Percentiles rank a stretch among this genome's conserved stretches.
Conservation (phyloP, 2,888 invertebrate species). For the Polydrusus pterygomalis region DNA sequence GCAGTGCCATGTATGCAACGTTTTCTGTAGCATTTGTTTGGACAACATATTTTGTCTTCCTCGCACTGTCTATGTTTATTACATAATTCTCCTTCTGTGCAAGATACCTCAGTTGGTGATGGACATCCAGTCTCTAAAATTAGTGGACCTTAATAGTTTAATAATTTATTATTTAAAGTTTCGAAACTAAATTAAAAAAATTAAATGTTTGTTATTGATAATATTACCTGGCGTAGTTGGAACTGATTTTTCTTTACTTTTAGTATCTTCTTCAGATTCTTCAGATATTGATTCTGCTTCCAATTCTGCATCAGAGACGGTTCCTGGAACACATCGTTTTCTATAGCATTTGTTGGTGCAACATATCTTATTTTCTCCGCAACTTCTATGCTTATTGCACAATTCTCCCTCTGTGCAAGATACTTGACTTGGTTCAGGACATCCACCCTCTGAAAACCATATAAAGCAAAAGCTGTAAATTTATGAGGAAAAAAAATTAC, state of each 20-base stretch:
- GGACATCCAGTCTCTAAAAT: constrained; percentile 53
- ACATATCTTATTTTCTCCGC: constrained; percentile 54
- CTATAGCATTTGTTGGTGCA: constrained; percentile 56
- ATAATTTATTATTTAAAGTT: neutral
- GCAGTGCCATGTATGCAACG: constrained; percentile 51
- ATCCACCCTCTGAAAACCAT: constrained; percentile 47
- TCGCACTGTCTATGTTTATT: constrained; percentile 53
- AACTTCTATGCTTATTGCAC: constrained; percentile 50
- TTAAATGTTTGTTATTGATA: neutral
- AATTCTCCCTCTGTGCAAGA: constrained; percentile 51
- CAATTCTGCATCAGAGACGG: constrained; percentile 45
- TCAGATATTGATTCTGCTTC: constrained; percentile 54
- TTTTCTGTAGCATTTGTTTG: constrained; percentile 56
- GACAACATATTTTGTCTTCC: constrained; percentile 54
- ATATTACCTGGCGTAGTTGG: constrained; percentile 31
- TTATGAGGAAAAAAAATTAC: too few species aligned
- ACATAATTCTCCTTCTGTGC: constrained; percentile 51
- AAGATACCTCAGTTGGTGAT: constrained; percentile 46
- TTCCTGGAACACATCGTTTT: constrained; percentile 47
- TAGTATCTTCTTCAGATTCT: constrained; percentile 58
- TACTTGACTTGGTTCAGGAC: constrained; percentile 48
- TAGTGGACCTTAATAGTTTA: neutral
- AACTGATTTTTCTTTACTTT: constrained; percentile 46
- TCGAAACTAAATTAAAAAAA: neutral
- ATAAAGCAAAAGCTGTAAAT: neutral